Evolutionary conservation across 2,113 vertebrate species (phyloP), one percentile per base, ranked within the genome.

Genomic region (Oncorhynchus clarkii): DNA sequence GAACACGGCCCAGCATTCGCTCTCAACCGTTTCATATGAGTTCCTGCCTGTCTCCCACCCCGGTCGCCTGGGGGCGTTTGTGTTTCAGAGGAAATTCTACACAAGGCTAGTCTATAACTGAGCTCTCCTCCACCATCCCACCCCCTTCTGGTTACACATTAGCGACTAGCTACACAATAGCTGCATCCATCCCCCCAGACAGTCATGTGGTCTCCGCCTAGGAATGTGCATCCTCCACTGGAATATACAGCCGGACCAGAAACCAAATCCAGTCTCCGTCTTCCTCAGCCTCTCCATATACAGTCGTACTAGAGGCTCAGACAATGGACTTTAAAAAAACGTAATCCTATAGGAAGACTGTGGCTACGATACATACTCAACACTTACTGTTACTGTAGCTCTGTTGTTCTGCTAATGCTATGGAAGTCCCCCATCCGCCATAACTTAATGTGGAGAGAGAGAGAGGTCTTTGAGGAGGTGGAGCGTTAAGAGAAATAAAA

Each of bases 221-320:
- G 88, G 88, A 91, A 91, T 91, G 86, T 89, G 85, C 86, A 88
- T 75, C 88, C 84, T 88, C 82, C 86, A 73, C 85, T 91, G 87
- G 82, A 89, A 89, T 85, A 89, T 87, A 88, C 83, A 84, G 82
- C 69, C 49, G 77, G 79, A 80, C 85, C 82, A 88, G 76, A 83
- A 87, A 82, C 78, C 79, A 80, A 75, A 87, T 78, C 72, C 59
- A 22, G 16, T 13, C 26, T 59, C 16, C 9, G 12, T 57, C 16
- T 72, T 4, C 74, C 59, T 18, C 39, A 59, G 77, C 77, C 73
- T 71, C 54, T 67, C 64, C n/a, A 22, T n/a, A n/a, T n/a, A 62
- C 59, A 22, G 59, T 16, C 18, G n/a, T 62, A n/a, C 22, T 62
- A n/a, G n/a, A 12, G 18, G 60, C 68, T 75, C 70, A 75, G 75